These are phyloP conservation scores for Mus minutoides DNA, from an alignment of 2,797 vertebrate genomes.

Conservation along the genomic window DNA sequence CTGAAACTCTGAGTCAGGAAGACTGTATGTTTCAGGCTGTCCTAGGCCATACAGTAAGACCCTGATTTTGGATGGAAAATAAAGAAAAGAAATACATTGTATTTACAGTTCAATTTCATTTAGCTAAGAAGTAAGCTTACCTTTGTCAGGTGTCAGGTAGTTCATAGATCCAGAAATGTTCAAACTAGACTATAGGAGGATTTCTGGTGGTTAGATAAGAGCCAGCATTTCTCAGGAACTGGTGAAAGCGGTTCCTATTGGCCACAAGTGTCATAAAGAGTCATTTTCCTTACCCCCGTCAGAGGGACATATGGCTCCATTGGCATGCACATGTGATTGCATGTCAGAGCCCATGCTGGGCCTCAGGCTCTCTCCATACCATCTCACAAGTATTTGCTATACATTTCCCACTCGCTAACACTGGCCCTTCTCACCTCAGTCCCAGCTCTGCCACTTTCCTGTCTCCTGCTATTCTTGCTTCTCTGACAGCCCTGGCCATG, in stretches of 20 bases:
- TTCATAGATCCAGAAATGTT: too few relatives aligned
- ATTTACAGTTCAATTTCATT: slow-evolving; percentile 32
- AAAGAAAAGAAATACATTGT: neutral
- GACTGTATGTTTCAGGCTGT: neutral
- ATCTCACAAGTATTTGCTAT: neutral
- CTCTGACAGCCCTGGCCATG: neutral
- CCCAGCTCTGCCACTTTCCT: neutral
- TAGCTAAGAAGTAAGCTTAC: neutral
- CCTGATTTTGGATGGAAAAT: neutral
- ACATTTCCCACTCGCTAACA: neutral
- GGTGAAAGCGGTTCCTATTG: neutral
- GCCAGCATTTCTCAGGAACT: neutral
- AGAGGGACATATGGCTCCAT: neutral
- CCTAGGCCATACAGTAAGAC: neutral
- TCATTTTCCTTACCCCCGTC: too few relatives aligned
- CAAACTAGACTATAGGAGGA: neutral
- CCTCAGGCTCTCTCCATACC: too few relatives aligned
- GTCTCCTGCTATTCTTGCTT: neutral
- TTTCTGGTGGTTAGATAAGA: neutral
- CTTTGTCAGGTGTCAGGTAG: neutral
- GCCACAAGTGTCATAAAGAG: neutral
- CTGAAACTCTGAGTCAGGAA: neutral
- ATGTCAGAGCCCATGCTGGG: too few relatives aligned
- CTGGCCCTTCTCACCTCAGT: too few relatives aligned
- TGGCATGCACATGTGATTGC: too few relatives aligned